Evolutionary conservation across 2,888 invertebrate genomes (phyloP).

Genomic region (Nephrotoma appendiculata): DNA sequence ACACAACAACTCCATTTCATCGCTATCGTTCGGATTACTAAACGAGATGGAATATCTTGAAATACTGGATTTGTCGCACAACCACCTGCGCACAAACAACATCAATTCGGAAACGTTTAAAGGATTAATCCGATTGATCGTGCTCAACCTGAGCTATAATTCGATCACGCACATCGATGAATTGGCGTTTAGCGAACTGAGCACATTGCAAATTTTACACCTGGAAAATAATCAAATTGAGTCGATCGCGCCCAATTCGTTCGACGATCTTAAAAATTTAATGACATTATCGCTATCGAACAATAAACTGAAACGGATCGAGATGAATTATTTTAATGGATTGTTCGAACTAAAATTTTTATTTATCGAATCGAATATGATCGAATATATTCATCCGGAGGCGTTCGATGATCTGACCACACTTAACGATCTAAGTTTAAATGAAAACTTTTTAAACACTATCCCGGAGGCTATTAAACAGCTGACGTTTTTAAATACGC

Average conservation of each 20-base stretch:
- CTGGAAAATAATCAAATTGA: constrained; percentile 57
- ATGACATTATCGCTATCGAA: constrained; percentile 59
- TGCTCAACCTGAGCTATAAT: constrained; percentile 61
- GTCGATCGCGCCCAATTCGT: constrained; percentile 55
- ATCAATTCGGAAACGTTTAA: constrained; percentile 63
- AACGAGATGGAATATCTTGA: constrained; percentile 58
- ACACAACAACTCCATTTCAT: constrained; percentile 61
- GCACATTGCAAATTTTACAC: constrained; percentile 58
- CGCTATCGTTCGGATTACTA: constrained; percentile 57
- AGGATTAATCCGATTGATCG: constrained; percentile 53
- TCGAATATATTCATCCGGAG: constrained; percentile 50
- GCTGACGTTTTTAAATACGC: constrained; percentile 52
- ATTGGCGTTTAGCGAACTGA: constrained; percentile 56
- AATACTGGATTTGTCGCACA: constrained; percentile 55
- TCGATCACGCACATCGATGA: constrained; percentile 53
- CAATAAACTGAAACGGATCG: constrained; percentile 53
- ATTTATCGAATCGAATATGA: constrained; percentile 57
- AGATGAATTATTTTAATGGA: constrained; percentile 54
- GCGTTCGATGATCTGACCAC: constrained; percentile 65
- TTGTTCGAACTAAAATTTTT: constrained; percentile 58
- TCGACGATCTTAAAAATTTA: constrained; percentile 58
- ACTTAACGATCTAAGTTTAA: constrained; percentile 60
- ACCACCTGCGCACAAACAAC: constrained; percentile 60
- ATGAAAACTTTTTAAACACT: constrained; percentile 53
- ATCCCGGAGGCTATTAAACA: constrained; percentile 56